These are phyloP conservation scores for Gnathochromis pfefferi DNA, from an alignment of 2,113 vertebrate genomes.

Conservation along the genomic window DNA sequence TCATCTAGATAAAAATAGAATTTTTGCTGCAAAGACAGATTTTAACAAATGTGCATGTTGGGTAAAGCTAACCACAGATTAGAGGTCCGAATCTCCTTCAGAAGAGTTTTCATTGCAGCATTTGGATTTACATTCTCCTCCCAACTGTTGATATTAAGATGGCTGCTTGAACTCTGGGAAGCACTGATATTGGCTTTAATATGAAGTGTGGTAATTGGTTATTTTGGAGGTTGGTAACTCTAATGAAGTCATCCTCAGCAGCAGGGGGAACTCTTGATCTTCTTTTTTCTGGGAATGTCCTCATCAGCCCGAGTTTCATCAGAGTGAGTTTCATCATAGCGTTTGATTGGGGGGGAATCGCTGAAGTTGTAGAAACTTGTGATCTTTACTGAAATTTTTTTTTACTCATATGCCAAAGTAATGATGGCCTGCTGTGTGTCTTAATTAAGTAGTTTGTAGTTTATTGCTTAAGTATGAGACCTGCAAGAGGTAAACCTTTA, in stretches of 20 bases:
- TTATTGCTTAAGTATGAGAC: neutral
- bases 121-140: neutral
- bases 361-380: neutral
- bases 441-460: neutral
- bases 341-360: fast-evolving
- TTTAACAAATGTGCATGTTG: neutral
- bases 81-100: neutral
- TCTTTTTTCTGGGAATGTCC: neutral
- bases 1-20: fast-evolving
- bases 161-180: neutral
- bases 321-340: neutral
- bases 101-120: neutral
- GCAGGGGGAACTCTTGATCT: neutral
- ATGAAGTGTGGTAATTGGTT: neutral
- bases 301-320: neutral
- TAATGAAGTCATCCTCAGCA: neutral
- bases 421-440: neutral
- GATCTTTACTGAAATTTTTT: neutral
- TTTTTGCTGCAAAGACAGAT: neutral
- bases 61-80: neutral
- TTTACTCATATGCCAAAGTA: neutral
- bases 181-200: neutral
- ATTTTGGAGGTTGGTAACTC: neutral
- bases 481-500: neutral
- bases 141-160: neutral